Evolutionary conservation across 2,113 vertebrate genomes (phyloP), one percentile per base, ranked within the genome.

Genomic region (Phainopepla nitens): DNA sequence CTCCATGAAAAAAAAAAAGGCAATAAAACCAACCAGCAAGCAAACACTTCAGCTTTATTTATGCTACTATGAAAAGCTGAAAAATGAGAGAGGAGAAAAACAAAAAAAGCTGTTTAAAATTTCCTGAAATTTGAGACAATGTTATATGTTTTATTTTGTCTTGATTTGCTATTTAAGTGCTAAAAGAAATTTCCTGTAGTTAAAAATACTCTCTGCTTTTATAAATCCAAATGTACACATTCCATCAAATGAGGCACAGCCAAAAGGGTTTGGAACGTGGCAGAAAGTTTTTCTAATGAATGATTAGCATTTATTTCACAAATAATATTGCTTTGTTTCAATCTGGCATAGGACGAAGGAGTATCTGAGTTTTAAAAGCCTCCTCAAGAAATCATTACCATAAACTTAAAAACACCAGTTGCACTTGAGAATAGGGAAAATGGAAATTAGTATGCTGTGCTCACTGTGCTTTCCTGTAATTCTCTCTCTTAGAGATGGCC

Each of bases 271-370:
- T 89, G 79, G 33, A 69, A 61, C 7, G 17, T 68, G 53, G 41
- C 77, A 94, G 71, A 84, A 88, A 77, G 29, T 19, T 83, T 78
- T 92, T 75, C 33, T 87, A 93, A 73, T 68, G 60, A 96, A 84
- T 0, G 1, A 69, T 82, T 94, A 93, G 29, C 47, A 71, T 95
- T 95, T 92, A 47, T 82, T 70, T 93, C 41, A 29, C 66, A 89
- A 93, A 92, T 88, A 94, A 82, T 81, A 83, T 78, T 39, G 70
- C 44, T 62, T 78, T 92, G 44, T 62, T 86, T 72, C n/a, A 57
- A 28, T 58, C 61, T 90, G 28, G 2, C 5, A 66, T 6, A 50
- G 29, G 29, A 61, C 18, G 81, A 86, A 83, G 14, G 12, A 0
- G 1, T 21, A 47, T 50, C 84, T 90, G 76, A 90, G 28, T 62